phyloP scores from a whole-genome alignment of 2,888 invertebrate species.

The Agrochola lychnidis region DNA sequence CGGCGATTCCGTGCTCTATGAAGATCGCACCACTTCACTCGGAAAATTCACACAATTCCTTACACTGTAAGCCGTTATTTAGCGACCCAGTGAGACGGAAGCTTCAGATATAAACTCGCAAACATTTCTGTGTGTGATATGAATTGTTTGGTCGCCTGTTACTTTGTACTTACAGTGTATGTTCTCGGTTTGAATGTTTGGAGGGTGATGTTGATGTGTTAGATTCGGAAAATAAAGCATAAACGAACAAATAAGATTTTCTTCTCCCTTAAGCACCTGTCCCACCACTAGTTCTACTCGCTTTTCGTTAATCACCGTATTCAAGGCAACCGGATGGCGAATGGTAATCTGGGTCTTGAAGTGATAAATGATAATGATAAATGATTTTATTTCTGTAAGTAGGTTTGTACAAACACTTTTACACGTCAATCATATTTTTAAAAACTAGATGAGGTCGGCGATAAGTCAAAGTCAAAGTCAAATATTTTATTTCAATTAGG shows the following conservation, averaged over 20 bases:
- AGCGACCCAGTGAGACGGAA: conserved; percentile 36
- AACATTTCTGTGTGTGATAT: conserved; percentile 28
- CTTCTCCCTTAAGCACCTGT: neutral
- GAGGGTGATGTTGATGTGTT: neutral
- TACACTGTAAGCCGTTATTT: conserved; percentile 46
- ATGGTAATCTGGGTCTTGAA: no score
- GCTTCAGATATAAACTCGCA: conserved; percentile 39
- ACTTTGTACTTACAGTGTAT: conserved; percentile 30
- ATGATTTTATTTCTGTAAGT: no score
- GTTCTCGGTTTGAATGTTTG: neutral
- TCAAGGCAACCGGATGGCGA: no score
- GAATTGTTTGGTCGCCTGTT: conserved; percentile 13
- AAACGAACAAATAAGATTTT: neutral
- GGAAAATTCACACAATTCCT: conserved; percentile 15
- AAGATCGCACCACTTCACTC: neutral
- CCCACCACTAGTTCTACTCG: no score
- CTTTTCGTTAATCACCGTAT: no score
- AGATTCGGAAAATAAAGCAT: neutral
- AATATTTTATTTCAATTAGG: no score
- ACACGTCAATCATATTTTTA: no score
- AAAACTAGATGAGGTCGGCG: no score
- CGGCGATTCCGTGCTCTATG: neutral
- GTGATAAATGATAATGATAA: no score
- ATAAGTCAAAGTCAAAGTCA: no score
- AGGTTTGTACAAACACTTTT: no score